A percentile compares a stretch with the other conserved stretches of the same genome.
phyloP scores from a whole-genome alignment of 2,888 invertebrate species.

The Drosophila meridiana region DNA sequence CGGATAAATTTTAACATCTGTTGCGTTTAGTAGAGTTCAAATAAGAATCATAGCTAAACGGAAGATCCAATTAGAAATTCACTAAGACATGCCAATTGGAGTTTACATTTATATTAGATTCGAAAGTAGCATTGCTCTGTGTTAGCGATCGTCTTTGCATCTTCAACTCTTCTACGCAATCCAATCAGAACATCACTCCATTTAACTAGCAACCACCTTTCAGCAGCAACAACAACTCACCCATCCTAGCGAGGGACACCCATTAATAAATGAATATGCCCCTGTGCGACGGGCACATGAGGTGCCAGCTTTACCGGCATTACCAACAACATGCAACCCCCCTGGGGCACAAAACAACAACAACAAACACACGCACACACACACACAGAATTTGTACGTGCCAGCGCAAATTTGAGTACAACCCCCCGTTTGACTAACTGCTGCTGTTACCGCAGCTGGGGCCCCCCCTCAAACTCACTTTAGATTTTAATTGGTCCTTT shows the following conservation, averaged over 20 bases:
- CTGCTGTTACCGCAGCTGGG: constrained; percentile 56
- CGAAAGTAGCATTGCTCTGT: background rate
- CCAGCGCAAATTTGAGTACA: constrained; percentile 47
- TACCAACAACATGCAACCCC: constrained; percentile 55
- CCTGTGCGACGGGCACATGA: constrained; percentile 57
- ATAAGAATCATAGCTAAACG: background rate
- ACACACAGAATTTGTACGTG: constrained; percentile 58
- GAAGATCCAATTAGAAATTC: background rate
- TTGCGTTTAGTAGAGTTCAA: background rate
- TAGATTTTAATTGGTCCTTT: constrained; percentile 82
- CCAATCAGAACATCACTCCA: constrained; percentile 40
- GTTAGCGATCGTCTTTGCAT: constrained; percentile 6
- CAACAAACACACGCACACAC: constrained; percentile 4
- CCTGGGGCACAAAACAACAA: constrained; percentile 38
- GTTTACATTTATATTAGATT: background rate
- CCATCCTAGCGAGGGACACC: constrained; percentile 42
- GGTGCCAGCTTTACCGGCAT: constrained; percentile 68
- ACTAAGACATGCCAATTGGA: background rate
- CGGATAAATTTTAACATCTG: background rate
- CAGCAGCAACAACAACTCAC: constrained; percentile 31
- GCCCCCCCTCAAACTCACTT: constrained; percentile 53
- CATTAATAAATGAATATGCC: constrained; percentile 78
- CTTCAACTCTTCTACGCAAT: constrained; percentile 9
- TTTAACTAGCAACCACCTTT: constrained; percentile 64
- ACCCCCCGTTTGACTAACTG: constrained; percentile 27